These are phyloP conservation scores for Oxygymnocypris stewartii DNA, from an alignment of 2,113 vertebrate genomes.

Conservation along the genomic window DNA sequence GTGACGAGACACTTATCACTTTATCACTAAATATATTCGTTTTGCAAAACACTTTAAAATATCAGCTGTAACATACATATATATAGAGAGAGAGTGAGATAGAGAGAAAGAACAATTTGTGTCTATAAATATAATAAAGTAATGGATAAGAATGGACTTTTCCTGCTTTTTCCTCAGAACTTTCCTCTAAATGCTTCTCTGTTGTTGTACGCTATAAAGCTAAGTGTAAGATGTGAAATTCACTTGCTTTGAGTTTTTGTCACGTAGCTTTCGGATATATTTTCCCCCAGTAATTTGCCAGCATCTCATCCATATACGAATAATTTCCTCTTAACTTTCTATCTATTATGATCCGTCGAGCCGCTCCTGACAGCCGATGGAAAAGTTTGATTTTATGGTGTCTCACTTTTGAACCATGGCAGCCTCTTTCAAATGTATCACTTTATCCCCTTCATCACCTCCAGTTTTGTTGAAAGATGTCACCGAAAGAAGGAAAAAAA, in stretches of 20 bases:
- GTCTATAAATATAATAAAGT: not conserved
- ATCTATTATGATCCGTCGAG: constrained; percentile 9
- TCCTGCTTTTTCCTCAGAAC: not conserved
- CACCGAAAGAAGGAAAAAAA: constrained; percentile 71
- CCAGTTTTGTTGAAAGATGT: constrained; percentile 71
- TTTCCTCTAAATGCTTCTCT: not conserved
- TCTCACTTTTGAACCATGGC: constrained; percentile 62
- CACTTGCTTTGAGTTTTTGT: not conserved
- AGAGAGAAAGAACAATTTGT: no score
- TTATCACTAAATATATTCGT: no score
- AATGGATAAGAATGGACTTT: no score
- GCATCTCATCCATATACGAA: not conserved
- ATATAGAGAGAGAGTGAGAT: no score
- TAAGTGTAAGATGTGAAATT: not conserved
- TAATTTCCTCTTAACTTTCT: not conserved
- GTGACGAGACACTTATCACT: no score
- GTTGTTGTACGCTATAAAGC: not conserved
- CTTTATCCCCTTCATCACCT: constrained; percentile 61
- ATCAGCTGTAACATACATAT: no score
- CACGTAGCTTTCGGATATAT: not conserved
- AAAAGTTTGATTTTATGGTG: constrained; percentile 28
- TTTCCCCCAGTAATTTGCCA: not conserved
- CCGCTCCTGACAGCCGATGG: not conserved
- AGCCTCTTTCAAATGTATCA: constrained; percentile 54
- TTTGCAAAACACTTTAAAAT: no score